Percentiles rank a stretch among this genome's conserved stretches.
These are phyloP conservation scores for Ascaphus truei DNA, from an alignment of 2,113 vertebrate species.

Conservation along the genomic window DNA sequence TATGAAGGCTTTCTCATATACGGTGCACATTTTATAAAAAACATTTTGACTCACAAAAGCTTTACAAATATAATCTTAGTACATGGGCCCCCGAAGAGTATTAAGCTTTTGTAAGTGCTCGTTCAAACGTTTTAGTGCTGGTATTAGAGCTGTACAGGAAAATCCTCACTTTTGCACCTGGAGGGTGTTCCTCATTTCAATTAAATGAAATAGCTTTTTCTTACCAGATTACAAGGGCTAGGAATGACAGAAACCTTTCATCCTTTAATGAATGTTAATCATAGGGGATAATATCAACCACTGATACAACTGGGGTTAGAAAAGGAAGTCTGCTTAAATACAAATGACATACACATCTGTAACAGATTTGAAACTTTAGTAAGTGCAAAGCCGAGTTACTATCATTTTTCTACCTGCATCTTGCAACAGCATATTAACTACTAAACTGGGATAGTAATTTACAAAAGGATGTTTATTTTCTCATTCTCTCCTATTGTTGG, in stretches of 20 bases:
- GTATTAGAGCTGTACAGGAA: too few relatives aligned
- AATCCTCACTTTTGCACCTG: background rate
- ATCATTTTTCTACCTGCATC: slow-evolving; percentile 1
- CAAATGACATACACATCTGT: slow-evolving; percentile 21
- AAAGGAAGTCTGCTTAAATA: slow-evolving; percentile 10
- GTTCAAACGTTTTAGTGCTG: too few relatives aligned
- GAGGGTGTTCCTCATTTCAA: background rate
- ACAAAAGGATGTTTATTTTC: background rate
- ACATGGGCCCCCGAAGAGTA: too few relatives aligned
- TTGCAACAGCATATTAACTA: slow-evolving; percentile 12
- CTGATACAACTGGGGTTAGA: background rate
- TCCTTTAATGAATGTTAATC: background rate
- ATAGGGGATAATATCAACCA: background rate
- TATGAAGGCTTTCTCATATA: too few relatives aligned
- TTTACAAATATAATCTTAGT: too few relatives aligned
- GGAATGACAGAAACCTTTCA: background rate
- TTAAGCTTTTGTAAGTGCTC: too few relatives aligned
- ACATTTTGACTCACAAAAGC: too few relatives aligned
- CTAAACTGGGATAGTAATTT: background rate
- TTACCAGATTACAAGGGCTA: background rate
- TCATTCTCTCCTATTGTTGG: slow-evolving; percentile 1
- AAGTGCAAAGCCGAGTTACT: slow-evolving; percentile 23
- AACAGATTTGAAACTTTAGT: slow-evolving; percentile 11
- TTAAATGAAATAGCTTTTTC: background rate
- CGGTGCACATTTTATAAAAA: too few relatives aligned